phyloP scores from a whole-genome alignment of 2,797 vertebrate species.

The Huso huso region DNA sequence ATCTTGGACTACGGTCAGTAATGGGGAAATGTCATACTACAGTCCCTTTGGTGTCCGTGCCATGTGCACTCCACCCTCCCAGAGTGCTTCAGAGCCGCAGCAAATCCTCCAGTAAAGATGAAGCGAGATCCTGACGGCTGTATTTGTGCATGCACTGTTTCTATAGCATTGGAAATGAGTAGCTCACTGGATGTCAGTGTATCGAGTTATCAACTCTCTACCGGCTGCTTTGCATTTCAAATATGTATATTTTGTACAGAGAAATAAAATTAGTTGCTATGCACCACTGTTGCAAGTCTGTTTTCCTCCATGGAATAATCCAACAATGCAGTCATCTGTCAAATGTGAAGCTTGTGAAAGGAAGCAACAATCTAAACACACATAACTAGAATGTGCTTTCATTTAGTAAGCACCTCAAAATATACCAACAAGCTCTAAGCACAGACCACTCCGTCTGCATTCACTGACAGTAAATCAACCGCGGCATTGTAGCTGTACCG shows the following conservation, averaged over 20 bases:
- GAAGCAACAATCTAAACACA: no score
- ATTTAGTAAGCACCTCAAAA: no score
- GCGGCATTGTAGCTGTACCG: no score
- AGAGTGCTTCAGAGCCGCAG: constrained; percentile 39
- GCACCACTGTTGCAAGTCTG: constrained; percentile 50
- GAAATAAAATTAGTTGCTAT: constrained; percentile 88
- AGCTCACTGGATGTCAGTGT: constrained; percentile 54
- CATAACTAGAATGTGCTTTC: no score
- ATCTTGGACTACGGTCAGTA: no score
- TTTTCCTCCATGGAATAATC: neutral
- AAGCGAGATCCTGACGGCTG: constrained; percentile 41
- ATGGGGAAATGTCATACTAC: no score
- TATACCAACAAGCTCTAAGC: no score
- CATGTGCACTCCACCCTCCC: constrained; percentile 5
- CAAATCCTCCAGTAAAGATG: constrained; percentile 29
- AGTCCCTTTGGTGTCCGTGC: no score
- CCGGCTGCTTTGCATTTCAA: constrained; percentile 75
- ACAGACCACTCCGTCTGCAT: no score
- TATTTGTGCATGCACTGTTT: constrained; percentile 61
- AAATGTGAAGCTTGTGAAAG: no score
- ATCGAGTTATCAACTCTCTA: constrained; percentile 57
- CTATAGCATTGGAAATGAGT: constrained; percentile 55
- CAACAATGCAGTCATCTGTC: no score
- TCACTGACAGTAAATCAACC: no score
- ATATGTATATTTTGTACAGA: constrained; percentile 96